Conservation (phyloP, 2,888 invertebrate genomes). For the Rambutsinella grinnellia region DNA sequence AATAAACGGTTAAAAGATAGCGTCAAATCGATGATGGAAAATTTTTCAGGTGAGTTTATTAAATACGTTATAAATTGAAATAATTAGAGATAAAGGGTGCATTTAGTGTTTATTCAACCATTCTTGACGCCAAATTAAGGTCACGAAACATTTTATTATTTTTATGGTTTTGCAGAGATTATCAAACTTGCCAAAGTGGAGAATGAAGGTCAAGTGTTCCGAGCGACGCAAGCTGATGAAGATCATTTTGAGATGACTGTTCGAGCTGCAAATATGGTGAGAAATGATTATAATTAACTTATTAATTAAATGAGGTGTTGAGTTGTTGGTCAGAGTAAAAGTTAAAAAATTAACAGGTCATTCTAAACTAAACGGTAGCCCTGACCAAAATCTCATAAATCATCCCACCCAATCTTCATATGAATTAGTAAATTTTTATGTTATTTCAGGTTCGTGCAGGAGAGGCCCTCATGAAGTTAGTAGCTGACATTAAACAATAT, state of each 20-base stretch:
- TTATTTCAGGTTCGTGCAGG: conserved; percentile 84
- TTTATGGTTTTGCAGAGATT: conserved; percentile 78
- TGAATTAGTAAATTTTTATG: neutral
- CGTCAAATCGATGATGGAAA: conserved; percentile 97
- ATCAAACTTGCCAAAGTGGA: conserved; percentile 90
- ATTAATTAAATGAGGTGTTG: no score
- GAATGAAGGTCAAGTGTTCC: conserved; percentile 85
- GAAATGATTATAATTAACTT: no score
- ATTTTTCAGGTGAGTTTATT: conserved; percentile 86
- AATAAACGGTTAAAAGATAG: conserved; percentile 95
- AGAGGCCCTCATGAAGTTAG: conserved; percentile 96
- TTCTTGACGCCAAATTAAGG: no score
- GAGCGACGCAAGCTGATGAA: conserved; percentile 93
- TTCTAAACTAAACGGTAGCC: neutral
- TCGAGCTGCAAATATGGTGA: conserved; percentile 89
- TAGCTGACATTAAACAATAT: conserved; percentile 98
- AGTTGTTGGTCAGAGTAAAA: no score
- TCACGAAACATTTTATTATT: no score
- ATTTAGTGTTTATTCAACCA: neutral
- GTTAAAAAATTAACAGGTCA: no score
- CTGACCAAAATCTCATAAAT: neutral
- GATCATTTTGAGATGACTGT: conserved; percentile 98
- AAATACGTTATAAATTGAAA: neutral
- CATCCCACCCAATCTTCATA: no score
- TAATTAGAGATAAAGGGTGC: no score